phyloP scores from a whole-genome alignment of 1,140 invertebrate genomes.

The Tetranychus urticae region DNA sequence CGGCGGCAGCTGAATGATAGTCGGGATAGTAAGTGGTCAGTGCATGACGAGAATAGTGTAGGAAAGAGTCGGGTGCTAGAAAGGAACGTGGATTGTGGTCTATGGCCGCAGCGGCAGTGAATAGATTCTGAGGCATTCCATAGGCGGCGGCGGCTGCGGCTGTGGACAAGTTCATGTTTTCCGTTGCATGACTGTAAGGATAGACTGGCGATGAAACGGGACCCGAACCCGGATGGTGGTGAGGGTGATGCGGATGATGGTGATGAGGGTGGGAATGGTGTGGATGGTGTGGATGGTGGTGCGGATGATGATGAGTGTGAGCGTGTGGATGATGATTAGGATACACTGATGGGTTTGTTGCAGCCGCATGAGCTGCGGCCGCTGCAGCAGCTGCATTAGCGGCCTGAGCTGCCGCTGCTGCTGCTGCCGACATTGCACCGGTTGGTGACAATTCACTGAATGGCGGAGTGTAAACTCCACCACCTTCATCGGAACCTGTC shows the following conservation, averaged over 20 bases:
- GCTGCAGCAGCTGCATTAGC: neutral
- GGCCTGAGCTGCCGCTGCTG: neutral
- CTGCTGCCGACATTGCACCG: constrained; percentile 15
- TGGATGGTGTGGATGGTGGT: constrained; percentile 25
- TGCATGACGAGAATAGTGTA: constrained; percentile 46
- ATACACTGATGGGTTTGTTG: neutral
- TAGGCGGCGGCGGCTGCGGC: constrained; percentile 8
- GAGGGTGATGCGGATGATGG: constrained; percentile 25
- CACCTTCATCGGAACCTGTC: neutral
- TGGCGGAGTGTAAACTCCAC: neutral
- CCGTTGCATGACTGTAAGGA: constrained; percentile 26
- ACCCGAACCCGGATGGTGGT: constrained; percentile 14
- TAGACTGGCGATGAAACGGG: constrained; percentile 19
- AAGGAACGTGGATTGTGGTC: constrained; percentile 31
- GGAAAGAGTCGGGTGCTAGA: constrained; percentile 46
- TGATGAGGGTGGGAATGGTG: neutral
- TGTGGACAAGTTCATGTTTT: constrained; percentile 23
- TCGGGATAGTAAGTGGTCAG: constrained; percentile 41
- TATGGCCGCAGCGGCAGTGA: constrained; percentile 28
- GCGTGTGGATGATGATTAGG: neutral
- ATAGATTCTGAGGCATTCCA: constrained; percentile 28
- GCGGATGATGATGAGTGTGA: neutral
- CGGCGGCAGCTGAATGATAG: constrained; percentile 19
- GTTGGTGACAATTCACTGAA: neutral
- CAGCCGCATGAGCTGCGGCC: neutral